Percentiles rank a stretch among this genome's conserved stretches.
phyloP scores from a whole-genome alignment of 2,888 invertebrate genomes.

The Andrena camellia region DNA sequence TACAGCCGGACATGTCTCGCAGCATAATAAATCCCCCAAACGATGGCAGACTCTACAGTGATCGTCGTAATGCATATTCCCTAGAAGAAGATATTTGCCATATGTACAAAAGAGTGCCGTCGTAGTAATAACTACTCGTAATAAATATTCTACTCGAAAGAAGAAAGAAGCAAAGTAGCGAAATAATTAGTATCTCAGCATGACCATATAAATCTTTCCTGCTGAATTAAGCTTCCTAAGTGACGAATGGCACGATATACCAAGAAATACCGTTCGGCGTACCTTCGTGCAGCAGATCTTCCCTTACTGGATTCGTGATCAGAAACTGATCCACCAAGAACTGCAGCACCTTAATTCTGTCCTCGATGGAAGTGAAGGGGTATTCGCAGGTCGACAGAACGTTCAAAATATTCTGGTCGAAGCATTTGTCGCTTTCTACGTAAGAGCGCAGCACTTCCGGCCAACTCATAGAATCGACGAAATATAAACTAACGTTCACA shows the following conservation, averaged over 20 bases:
- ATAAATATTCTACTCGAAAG: too few relatives aligned
- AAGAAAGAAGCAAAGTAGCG: background rate
- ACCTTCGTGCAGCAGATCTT: constrained; percentile 97
- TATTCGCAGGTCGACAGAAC: constrained; percentile 92
- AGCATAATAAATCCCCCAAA: constrained; percentile 97
- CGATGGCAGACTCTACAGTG: constrained; percentile 97
- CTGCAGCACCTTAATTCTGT: constrained; percentile 93
- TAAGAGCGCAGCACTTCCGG: constrained; percentile 96
- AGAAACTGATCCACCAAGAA: constrained; percentile 98
- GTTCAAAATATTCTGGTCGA: constrained; percentile 90
- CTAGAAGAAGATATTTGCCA: constrained; percentile 80
- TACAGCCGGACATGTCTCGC: constrained; percentile 99
- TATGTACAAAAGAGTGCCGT: background rate
- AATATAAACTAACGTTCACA: constrained; percentile 96
- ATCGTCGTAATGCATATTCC: constrained; percentile 96
- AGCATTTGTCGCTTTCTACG: constrained; percentile 95
- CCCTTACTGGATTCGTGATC: constrained; percentile 96
- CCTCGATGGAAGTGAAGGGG: constrained; percentile 93
- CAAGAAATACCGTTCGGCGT: constrained; percentile 69
- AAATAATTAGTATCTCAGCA: constrained; percentile 52
- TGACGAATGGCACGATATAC: constrained; percentile 7
- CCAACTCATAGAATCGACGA: constrained; percentile 98
- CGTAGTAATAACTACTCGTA: too few relatives aligned
- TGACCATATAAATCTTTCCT: constrained; percentile 54
- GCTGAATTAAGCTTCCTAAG: constrained; percentile 40